Base-by-base conservation (phyloP, 2,113 vertebrate genomes). In the Cyprinodon brontotheroides region DNA sequence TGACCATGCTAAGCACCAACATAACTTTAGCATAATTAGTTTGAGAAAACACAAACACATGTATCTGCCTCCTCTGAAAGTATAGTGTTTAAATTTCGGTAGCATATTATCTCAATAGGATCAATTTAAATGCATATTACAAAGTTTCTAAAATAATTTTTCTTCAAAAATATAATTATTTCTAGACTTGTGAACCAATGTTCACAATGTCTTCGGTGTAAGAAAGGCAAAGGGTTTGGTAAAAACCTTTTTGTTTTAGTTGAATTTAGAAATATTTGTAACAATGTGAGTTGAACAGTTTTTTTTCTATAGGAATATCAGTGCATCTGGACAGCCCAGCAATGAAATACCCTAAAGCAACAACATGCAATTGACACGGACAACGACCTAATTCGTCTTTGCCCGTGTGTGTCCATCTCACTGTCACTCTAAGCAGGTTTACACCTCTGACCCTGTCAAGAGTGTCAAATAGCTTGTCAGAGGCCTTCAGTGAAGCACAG, bases 401-500 rank as follows among this genome's bases (percentile, higher is more conserved):
- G 81, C 66, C 89, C 77, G 86, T 64, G 77, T 90, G 87, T 88
- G 89, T 88, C 89, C 80, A 80, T 90, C 76, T 86, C 86, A 61
- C 79, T 85, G 89, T 93, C 90, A 90, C 88, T 79, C 78, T 67
- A 75, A 84, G 89, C 84, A 83, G 82, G 63, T 68, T 85, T 87
- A 89, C 91, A 92, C 91, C 89, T 90, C 57, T 93, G 92, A 93
- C 92, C 93, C 93, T 86, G 86, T 69, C 85, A 86, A 80, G 80
- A 86, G 93, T 95, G 95, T 95, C 94, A 95, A 91, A 82, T 93
- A 85, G 92, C 90, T 94, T 94, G 95, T 95, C 94, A 93, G 91
- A 92, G 90, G 88, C 90, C 92, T 94, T 95, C 94, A 95, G 91
- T 95, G 94, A 95, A 94, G 92, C 77, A 88, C 93, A 91, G 90